Conservation (phyloP, 2,797 vertebrate genomes). For the Saguinus oedipus region DNA sequence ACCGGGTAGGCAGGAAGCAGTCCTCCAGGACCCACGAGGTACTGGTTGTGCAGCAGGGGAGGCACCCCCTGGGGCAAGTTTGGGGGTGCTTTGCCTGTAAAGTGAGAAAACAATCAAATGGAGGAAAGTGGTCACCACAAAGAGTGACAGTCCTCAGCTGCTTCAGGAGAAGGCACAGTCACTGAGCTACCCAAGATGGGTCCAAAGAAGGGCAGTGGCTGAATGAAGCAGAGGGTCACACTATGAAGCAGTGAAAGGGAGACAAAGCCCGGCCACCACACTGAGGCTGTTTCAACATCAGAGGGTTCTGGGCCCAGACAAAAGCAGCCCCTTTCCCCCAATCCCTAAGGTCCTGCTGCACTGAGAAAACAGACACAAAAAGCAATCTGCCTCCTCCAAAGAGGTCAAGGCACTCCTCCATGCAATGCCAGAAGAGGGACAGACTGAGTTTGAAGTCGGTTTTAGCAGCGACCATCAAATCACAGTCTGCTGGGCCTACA, state of each 20-base stretch:
- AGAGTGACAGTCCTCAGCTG: neutral
- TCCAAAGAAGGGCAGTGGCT: neutral
- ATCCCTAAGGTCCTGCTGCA: neutral
- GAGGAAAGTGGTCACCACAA: neutral
- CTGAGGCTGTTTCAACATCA: neutral
- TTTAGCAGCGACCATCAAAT: neutral
- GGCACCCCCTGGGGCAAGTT: constrained; percentile 95
- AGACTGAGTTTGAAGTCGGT: neutral
- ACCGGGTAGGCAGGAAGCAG: constrained; percentile 98
- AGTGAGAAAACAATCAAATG: constrained; percentile 73
- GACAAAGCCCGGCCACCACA: neutral
- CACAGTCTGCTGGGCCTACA: neutral
- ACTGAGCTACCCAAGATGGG: neutral
- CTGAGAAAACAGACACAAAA: neutral
- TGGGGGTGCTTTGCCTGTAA: constrained; percentile 94
- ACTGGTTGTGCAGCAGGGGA: constrained; percentile 96
- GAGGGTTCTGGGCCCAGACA: neutral
- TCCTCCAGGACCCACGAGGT: constrained; percentile 97
- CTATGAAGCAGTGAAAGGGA: neutral
- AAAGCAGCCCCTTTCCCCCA: neutral
- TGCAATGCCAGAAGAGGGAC: neutral
- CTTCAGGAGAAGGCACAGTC: neutral
- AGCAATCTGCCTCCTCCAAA: neutral
- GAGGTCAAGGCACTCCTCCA: too few species aligned
- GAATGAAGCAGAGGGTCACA: neutral